These are phyloP conservation scores for Saccostrea glomerata DNA, from an alignment of 1,140 invertebrate species.

Conservation along the genomic window DNA sequence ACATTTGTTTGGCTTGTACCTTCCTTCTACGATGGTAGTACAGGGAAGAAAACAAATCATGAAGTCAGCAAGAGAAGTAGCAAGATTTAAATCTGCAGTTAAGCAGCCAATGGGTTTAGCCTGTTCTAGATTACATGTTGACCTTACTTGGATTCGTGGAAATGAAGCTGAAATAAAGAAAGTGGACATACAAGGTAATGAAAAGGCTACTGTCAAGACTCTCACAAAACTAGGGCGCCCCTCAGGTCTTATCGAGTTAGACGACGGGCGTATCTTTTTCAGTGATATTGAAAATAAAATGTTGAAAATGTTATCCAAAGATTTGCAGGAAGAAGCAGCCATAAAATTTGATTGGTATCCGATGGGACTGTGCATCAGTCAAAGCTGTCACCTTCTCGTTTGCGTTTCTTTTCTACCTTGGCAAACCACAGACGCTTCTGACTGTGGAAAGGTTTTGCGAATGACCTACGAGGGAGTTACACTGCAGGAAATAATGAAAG, in stretches of 20 bases:
- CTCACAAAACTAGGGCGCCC: not conserved
- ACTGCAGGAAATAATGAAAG: not conserved
- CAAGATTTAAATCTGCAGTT: not conserved
- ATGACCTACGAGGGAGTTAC: not conserved
- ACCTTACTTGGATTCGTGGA: not conserved
- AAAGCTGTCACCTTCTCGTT: not conserved
- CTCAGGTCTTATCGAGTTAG: not conserved
- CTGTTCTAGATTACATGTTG: not conserved
- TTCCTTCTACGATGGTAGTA: not conserved
- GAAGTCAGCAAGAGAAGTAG: not conserved
- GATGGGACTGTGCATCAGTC: constrained; percentile 8
- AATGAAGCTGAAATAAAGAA: not conserved
- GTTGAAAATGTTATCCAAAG: not conserved
- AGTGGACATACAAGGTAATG: not conserved
- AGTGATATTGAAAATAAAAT: not conserved
- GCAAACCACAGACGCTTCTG: not conserved
- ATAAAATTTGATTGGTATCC: not conserved
- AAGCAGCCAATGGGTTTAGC: not conserved
- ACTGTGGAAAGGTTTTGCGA: not conserved
- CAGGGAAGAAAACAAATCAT: not conserved
- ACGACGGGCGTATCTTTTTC: not conserved
- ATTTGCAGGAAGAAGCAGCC: not conserved
- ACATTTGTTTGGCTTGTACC: not conserved
- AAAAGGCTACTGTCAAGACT: not conserved
- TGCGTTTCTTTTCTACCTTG: not conserved